Percentiles rank a stretch among this genome's conserved stretches.
Evolutionary conservation across 2,797 vertebrate species (phyloP).

Genomic region (Hemibagrus guttatus): DNA sequence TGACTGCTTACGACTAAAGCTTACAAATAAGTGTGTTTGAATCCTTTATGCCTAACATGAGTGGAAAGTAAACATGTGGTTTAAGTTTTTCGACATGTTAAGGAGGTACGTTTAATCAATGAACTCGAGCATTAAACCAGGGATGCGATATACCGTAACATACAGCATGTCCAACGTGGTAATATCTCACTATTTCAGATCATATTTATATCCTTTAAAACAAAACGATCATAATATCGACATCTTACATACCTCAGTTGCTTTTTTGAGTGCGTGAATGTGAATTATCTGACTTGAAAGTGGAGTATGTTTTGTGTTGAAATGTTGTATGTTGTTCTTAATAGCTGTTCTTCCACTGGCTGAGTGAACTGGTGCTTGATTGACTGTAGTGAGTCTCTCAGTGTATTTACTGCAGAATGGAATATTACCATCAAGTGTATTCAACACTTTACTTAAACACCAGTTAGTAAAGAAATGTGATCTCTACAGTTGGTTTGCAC

Average conservation of each 20-base stretch:
- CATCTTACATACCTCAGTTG: conserved; percentile 42
- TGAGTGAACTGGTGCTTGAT: conserved; percentile 9
- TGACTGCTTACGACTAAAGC: not conserved
- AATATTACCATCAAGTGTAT: not conserved
- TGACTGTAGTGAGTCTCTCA: not conserved
- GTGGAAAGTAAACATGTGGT: not conserved
- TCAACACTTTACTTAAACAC: not conserved
- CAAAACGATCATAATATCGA: not conserved
- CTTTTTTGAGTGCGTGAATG: conserved; percentile 20
- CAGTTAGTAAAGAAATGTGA: conserved; percentile 1
- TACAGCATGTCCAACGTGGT: conserved; percentile 39
- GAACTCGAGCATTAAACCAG: not conserved
- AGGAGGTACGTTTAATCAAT: not conserved
- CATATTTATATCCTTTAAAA: conserved; percentile 9
- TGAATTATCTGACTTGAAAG: conserved; percentile 16
- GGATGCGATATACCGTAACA: conserved; percentile 23
- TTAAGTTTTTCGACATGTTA: not conserved
- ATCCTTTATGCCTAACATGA: not conserved
- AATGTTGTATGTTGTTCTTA: conserved; percentile 13
- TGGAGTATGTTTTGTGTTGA: not conserved
- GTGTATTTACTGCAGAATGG: not conserved
- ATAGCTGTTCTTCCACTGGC: conserved; percentile 28
- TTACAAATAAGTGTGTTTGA: not conserved
- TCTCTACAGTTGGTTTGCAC: not conserved
- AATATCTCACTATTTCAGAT: conserved; percentile 20